Conservation (phyloP, 2,113 vertebrate genomes). For the Syrmaticus mikado region DNA sequence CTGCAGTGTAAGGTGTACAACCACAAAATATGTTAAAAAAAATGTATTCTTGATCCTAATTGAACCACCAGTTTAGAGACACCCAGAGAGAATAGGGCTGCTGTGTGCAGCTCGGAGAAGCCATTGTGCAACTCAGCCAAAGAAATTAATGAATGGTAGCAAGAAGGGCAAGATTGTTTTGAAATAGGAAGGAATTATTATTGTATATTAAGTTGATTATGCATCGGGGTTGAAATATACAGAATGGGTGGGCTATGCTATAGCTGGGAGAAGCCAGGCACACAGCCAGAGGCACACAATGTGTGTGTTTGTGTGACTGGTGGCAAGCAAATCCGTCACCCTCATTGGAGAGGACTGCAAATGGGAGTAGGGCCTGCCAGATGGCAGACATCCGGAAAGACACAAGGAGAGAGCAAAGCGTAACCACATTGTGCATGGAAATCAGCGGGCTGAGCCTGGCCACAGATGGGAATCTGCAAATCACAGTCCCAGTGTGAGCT, state of each 20-base stretch:
- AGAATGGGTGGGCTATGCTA: neutral
- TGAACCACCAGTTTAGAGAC: neutral
- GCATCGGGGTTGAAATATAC: neutral
- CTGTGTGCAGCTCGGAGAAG: neutral
- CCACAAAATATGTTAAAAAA: neutral
- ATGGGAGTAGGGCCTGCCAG: neutral
- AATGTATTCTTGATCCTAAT: neutral
- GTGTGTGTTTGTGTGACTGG: slow-evolving; percentile 10
- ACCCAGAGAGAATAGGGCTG: neutral
- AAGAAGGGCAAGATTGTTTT: slow-evolving; percentile 24
- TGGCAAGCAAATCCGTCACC: neutral
- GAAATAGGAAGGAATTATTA: neutral
- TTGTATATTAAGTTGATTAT: neutral
- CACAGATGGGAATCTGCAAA: neutral
- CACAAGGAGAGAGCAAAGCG: neutral
- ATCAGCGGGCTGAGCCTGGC: neutral
- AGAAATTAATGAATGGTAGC: neutral
- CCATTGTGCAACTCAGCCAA: neutral
- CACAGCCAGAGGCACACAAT: neutral
- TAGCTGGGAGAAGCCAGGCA: slow-evolving; percentile 5
- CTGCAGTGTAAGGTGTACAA: neutral
- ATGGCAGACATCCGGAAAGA: neutral
- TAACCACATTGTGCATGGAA: fast-evolving
- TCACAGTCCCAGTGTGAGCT: neutral
- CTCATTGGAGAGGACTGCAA: neutral